Evolutionary conservation across 2,888 invertebrate species (phyloP).

Genomic region (Bibio marci): DNA sequence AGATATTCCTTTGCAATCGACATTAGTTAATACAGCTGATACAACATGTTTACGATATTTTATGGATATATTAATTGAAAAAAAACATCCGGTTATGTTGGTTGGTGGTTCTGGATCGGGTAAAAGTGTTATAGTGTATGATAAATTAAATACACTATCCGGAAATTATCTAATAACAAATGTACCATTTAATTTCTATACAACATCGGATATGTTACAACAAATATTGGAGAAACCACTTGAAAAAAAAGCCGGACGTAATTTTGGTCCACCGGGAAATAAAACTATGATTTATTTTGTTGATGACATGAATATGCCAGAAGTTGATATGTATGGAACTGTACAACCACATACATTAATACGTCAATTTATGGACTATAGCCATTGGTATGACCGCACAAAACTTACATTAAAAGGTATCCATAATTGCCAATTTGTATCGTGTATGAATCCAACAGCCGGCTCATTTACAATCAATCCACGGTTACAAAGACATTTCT

Average conservation of each 20-base stretch:
- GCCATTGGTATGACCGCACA: constrained; percentile 85
- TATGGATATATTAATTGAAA: constrained; percentile 63
- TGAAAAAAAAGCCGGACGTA: constrained; percentile 89
- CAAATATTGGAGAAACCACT: constrained; percentile 75
- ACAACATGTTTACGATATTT: constrained; percentile 77
- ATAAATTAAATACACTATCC: constrained; percentile 55
- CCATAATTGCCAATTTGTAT: constrained; percentile 82
- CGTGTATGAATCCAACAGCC: constrained; percentile 93
- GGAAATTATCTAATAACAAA: constrained; percentile 70
- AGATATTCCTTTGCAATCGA: constrained; percentile 64
- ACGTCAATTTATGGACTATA: constrained; percentile 83
- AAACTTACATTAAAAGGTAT: constrained; percentile 80
- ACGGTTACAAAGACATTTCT: constrained; percentile 73
- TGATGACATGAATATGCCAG: constrained; percentile 95
- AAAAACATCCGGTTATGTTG: constrained; percentile 73
- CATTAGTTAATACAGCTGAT: constrained; percentile 72
- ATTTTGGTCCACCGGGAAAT: constrained; percentile 85
- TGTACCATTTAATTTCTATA: constrained; percentile 90
- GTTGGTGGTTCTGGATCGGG: constrained; percentile 82
- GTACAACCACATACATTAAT: constrained; percentile 91
- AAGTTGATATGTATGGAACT: constrained; percentile 85
- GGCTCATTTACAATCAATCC: constrained; percentile 90
- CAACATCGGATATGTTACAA: constrained; percentile 83
- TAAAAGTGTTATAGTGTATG: constrained; percentile 79
- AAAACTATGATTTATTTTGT: constrained; percentile 86